A percentile compares a stretch with the other conserved stretches of the same genome.
These are phyloP conservation scores for Alloscopus bannaensis DNA, from an alignment of 2,888 invertebrate species.

Conservation along the genomic window DNA sequence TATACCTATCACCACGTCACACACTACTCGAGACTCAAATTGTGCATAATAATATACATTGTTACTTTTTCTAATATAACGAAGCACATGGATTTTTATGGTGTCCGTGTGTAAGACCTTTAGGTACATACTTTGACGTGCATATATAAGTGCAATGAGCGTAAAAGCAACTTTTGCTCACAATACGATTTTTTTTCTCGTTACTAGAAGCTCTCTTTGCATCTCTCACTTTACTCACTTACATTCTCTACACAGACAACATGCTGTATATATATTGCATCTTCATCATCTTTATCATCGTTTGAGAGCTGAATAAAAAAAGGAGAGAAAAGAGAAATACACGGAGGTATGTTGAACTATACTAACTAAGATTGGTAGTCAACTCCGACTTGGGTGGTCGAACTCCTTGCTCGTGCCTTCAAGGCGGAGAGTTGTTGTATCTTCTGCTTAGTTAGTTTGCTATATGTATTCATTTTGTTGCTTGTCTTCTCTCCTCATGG, in stretches of 20 bases:
- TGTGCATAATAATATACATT: too few species aligned
- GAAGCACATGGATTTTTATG: too few species aligned
- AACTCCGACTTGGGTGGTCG: slow-evolving; percentile 73
- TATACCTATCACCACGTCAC: too few species aligned
- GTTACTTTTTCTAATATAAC: too few species aligned
- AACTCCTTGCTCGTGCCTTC: slow-evolving; percentile 73
- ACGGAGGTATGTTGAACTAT: slow-evolving; percentile 66
- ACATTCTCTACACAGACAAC: slow-evolving; percentile 46
- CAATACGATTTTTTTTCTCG: too few species aligned
- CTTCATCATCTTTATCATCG: slow-evolving; percentile 56
- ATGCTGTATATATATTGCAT: neutral
- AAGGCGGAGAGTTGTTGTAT: slow-evolving; percentile 72
- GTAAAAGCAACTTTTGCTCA: slow-evolving; percentile 9
- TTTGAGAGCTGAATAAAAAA: slow-evolving; percentile 50
- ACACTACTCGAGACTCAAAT: too few species aligned
- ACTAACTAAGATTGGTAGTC: slow-evolving; percentile 73
- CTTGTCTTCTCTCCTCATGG: slow-evolving; percentile 63
- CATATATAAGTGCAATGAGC: neutral
- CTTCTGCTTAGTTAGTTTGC: slow-evolving; percentile 67
- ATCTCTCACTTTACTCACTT: slow-evolving; percentile 48
- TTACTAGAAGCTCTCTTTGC: too few species aligned
- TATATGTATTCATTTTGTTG: slow-evolving; percentile 65
- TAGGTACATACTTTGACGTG: too few species aligned
- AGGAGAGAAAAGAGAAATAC: slow-evolving; percentile 56
- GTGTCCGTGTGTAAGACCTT: too few species aligned